Conservation (phyloP, 2,113 vertebrate genomes). For the Salminus brasiliensis region DNA sequence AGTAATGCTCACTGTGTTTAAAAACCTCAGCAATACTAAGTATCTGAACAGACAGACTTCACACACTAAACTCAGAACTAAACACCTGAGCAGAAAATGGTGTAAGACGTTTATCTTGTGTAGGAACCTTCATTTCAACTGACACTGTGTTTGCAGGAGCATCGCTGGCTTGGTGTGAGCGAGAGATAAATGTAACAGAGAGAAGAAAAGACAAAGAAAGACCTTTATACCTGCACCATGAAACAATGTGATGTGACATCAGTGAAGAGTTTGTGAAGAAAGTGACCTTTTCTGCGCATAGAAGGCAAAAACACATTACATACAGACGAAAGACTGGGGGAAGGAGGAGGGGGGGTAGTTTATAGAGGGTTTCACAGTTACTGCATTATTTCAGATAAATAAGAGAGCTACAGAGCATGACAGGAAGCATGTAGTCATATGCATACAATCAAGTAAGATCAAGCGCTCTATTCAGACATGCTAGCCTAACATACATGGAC, state of each 20-base stretch:
- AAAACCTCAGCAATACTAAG: too few relatives aligned
- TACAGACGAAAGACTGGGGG: background rate
- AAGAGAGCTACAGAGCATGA: background rate
- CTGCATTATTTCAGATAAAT: background rate
- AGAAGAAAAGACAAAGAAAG: constrained; percentile 7
- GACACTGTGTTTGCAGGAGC: background rate
- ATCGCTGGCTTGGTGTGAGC: background rate
- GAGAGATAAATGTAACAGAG: constrained; percentile 15
- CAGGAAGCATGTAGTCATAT: background rate
- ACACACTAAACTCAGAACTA: background rate
- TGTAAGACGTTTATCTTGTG: too few relatives aligned
- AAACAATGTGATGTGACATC: constrained; percentile 14
- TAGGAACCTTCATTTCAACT: background rate
- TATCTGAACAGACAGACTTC: too few relatives aligned
- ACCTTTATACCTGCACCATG: background rate
- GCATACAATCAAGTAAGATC: constrained; percentile 5
- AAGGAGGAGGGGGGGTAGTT: background rate
- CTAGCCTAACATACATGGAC: constrained; percentile 27
- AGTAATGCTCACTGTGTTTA: too few relatives aligned
- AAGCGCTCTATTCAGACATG: constrained; percentile 24
- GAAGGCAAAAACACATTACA: background rate
- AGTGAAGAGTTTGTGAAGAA: background rate
- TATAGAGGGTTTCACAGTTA: background rate
- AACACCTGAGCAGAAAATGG: too few relatives aligned
- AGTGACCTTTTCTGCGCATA: background rate